phyloP scores from a whole-genome alignment of 2,888 invertebrate genomes.

The Ennomos fuscantarius region DNA sequence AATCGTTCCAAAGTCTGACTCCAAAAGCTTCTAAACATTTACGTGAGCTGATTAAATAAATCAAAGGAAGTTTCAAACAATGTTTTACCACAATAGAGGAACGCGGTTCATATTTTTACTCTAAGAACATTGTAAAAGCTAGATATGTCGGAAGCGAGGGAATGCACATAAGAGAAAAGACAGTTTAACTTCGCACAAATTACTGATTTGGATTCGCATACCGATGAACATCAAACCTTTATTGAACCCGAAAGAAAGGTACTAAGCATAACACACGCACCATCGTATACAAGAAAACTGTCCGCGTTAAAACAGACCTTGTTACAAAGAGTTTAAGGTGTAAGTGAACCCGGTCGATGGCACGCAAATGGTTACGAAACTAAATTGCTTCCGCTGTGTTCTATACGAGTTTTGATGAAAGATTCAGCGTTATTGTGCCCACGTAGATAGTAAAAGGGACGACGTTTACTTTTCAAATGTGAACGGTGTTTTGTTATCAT shows the following conservation, averaged over 20 bases:
- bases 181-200: constrained; percentile 35
- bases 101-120: constrained; percentile 16
- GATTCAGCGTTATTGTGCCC: constrained; percentile 43
- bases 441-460: constrained; percentile 41
- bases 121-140: constrained; percentile 15
- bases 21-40: constrained; percentile 25
- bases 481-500: constrained; percentile 33
- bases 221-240: constrained; percentile 42
- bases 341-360: constrained; percentile 39
- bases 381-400: constrained; percentile 60
- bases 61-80: constrained; percentile 21
- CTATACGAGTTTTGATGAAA: constrained; percentile 53
- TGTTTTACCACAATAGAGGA: constrained; percentile 13
- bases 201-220: constrained; percentile 35
- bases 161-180: constrained; percentile 23
- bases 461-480: constrained; percentile 32
- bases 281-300: constrained; percentile 17
- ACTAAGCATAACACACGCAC: constrained; percentile 42
- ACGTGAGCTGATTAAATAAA: constrained; percentile 30
- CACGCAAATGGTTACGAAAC: constrained; percentile 57
- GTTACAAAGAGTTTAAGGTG: constrained; percentile 32
- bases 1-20: constrained; percentile 26
- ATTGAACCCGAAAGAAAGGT: constrained; percentile 47
- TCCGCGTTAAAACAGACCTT: constrained; percentile 32
- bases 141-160: constrained; percentile 8